Evolutionary conservation across 1,140 invertebrate genomes (phyloP), one percentile per base, ranked within the genome.

Genomic region (Camponotus pennsylvanicus): DNA sequence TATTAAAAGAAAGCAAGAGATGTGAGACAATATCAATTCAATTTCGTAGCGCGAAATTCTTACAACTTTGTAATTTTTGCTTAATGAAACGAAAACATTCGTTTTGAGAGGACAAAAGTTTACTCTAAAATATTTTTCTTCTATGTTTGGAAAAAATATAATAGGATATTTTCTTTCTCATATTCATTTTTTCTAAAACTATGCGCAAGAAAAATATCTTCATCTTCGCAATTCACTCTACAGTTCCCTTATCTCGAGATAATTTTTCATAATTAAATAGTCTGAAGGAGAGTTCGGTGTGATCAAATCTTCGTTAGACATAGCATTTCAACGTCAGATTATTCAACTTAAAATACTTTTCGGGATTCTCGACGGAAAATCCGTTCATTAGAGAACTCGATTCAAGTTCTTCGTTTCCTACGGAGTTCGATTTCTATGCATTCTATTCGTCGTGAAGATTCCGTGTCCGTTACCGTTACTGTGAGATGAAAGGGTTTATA

Each of bases 401-500:
- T 73, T 52, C 18, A 2, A 86, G 5, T 66, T 70, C 27, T 45
- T 77, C n/a, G 45, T 49, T 85, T 40, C 15, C 67, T 78, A 42
- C 55, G 64, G 59, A 15, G 11, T 80, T 59, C n/a, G 73, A 84
- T 90, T 88, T 86, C 67, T 69, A 80, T 73, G 42, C 55, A 27
- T 76, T 42, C 37, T 71, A 42, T 8, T 49, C 37, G 55, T 66
- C 57, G 40, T 34, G 52, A 67, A n/a, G 18, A 61, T 27, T 79
- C 67, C 2, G n/a, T 52, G 21, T 78, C 27, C 82, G 67, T 89
- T 89, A 75, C 42, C 11, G 57, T 37, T 75, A 63, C 32, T 64
- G 61, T 67, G 80, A 85, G 69, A 79, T 49, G 89, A 66, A 49
- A 57, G 21, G 52, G 15, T 87, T 85, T 77, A 80, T 85, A 90